Evolutionary conservation across 1,140 invertebrate genomes (phyloP).

Genomic region (Drosophila parabipectinata): DNA sequence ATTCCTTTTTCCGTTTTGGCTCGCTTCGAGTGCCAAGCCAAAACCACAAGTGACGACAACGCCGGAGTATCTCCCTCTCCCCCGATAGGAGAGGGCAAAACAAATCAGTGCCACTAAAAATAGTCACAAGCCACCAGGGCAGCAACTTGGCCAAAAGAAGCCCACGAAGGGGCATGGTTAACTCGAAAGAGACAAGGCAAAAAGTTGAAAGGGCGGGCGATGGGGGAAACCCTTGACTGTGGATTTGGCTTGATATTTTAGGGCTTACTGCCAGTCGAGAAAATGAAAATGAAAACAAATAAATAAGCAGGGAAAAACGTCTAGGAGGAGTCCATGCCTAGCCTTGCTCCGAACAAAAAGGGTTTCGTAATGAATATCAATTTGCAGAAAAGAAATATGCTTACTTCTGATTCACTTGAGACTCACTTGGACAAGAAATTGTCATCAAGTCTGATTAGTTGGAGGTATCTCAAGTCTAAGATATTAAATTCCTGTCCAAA

Average conservation of each 20-base stretch:
- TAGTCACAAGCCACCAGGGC: constrained; percentile 41
- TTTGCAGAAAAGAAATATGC: constrained; percentile 42
- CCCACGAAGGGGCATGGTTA: constrained; percentile 2
- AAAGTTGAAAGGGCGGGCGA: constrained; percentile 20
- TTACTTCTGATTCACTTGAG: constrained; percentile 24
- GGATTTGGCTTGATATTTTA: constrained; percentile 56
- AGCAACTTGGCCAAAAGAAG: background rate
- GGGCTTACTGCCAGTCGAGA: constrained; percentile 28
- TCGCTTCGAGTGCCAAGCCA: constrained; percentile 68
- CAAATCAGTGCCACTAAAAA: constrained; percentile 78
- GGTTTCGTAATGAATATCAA: constrained; percentile 70
- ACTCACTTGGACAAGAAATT: constrained; percentile 6
- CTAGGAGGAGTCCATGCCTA: constrained; percentile 21
- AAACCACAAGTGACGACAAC: constrained; percentile 54
- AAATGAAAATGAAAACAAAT: constrained; percentile 78
- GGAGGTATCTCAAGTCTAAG: background rate
- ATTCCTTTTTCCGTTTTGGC: constrained; percentile 40
- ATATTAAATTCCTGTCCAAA: background rate
- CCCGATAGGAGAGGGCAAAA: constrained; percentile 55
- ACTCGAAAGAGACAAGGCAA: constrained; percentile 11
- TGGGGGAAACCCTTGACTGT: constrained; percentile 49
- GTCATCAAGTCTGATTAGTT: constrained; percentile 3
- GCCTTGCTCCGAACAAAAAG: constrained; percentile 23
- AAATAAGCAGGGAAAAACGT: constrained; percentile 54
- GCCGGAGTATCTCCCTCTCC: constrained; percentile 5